phyloP scores from a whole-genome alignment of 2,797 vertebrate genomes.

The Oceanodroma leucorhoa region DNA sequence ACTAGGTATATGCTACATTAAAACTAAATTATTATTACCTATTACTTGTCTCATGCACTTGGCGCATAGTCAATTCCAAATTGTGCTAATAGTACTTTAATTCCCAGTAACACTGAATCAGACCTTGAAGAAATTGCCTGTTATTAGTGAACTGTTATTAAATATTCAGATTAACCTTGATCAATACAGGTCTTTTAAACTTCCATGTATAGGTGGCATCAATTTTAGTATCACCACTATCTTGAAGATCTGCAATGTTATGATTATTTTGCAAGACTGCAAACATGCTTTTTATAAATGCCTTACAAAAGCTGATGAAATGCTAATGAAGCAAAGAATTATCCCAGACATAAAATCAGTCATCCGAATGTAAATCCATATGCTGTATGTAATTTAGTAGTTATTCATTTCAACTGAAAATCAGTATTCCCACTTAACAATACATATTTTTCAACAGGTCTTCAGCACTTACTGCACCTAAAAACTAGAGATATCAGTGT shows the following conservation, averaged over 20 bases:
- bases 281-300: neutral
- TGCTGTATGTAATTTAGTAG: neutral
- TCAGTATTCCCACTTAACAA: neutral
- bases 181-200: neutral
- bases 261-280: neutral
- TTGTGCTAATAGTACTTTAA: neutral
- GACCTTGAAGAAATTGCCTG: neutral
- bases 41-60: neutral
- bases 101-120: neutral
- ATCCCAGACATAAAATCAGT: constrained; percentile 18
- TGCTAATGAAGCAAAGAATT: constrained; percentile 15
- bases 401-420: constrained; percentile 10
- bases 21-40: neutral
- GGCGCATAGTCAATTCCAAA: neutral
- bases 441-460: neutral
- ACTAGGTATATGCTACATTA: neutral
- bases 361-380: constrained; percentile 23
- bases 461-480: neutral
- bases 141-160: neutral
- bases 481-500: neutral
- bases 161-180: neutral
- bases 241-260: neutral
- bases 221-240: neutral
- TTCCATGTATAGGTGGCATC: neutral
- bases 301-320: neutral